Percentiles rank a stretch among this genome's conserved stretches.
phyloP scores from a whole-genome alignment of 2,888 invertebrate genomes.

The Oligia strigilis region DNA sequence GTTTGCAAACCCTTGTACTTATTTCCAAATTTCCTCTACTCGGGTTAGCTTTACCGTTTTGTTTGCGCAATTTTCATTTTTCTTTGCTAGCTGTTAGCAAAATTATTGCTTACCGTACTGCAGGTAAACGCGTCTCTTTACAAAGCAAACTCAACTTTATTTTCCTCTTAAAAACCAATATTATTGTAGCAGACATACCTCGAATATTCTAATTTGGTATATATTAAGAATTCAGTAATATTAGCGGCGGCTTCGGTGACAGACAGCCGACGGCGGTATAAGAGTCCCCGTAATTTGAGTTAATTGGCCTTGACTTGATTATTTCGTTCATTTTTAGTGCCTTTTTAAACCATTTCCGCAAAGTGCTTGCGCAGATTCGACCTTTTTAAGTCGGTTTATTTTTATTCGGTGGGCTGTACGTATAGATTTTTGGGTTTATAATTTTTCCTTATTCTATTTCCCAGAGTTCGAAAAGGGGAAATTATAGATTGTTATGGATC shows the following conservation, averaged over 20 bases:
- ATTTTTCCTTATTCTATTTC: not conserved
- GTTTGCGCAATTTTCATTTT: not conserved
- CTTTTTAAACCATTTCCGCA: slow-evolving; percentile 27
- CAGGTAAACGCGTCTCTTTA: not conserved
- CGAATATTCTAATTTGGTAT: slow-evolving; percentile 21
- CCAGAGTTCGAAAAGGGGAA: not conserved
- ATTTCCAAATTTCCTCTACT: slow-evolving; percentile 23
- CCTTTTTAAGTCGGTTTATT: slow-evolving; percentile 17
- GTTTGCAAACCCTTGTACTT: slow-evolving; percentile 2
- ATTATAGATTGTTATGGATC: not conserved
- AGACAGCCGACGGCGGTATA: slow-evolving; percentile 29
- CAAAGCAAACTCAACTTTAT: not conserved
- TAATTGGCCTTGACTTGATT: slow-evolving; percentile 53
- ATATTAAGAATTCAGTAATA: slow-evolving; percentile 37
- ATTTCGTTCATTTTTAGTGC: slow-evolving; percentile 40
- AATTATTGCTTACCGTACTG: not conserved
- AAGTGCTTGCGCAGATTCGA: not conserved
- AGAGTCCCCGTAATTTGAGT: slow-evolving; percentile 36
- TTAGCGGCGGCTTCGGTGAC: slow-evolving; percentile 27
- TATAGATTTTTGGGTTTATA: not conserved
- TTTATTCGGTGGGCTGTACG: not conserved
- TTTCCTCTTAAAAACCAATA: slow-evolving; percentile 1
- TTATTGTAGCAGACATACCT: slow-evolving; percentile 1
- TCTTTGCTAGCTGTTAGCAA: not conserved
- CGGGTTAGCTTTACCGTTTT: slow-evolving; percentile 9